Evolutionary conservation across 2,888 invertebrate genomes (phyloP), one percentile per base, ranked within the genome.

Genomic region (Pecten maximus): DNA sequence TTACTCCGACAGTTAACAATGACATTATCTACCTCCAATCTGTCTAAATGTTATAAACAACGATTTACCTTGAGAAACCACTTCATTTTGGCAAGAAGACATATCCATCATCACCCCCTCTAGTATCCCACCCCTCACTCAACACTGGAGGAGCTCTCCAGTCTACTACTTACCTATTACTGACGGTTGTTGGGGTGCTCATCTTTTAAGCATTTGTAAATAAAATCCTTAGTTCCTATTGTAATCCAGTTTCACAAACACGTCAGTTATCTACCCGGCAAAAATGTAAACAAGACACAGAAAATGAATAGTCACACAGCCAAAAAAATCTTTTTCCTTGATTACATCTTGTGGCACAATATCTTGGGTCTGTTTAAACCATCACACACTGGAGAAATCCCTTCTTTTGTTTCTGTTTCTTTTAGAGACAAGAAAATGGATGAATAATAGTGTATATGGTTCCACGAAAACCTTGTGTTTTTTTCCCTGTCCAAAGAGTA

Each of bases 181-280:
- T 35, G 35, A 74, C 28, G 4, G 74, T 74, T 74, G 35, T 35
- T 74, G 28, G 74, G 35, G 74, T 74, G 15, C 74, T 74, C 74
- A 74, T 74, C 74, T 74, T 74, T n/a, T 3, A 74, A 74, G 74
- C 74, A 74, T 74, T 74, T 74, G 74, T 74, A 35, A 74, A 74
- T 74, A 35, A 74, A 74, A 35, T 74, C 74, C 74, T 74, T 15
- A 74, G 74, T 4, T 28, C 35, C 35, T 74, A 35, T 23, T 74
- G 74, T 74, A 74, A 74, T 74, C 74, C 74, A 74, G 12, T 74
- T 74, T 74, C 74, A 74, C 60, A 74, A 74, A 74, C 74, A 74
- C 74, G 74, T 74, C 74, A 28, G 35, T 74, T 35, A 74, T 74
- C 74, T 12, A 74, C 74, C 74, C 28, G 74, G 74, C 35, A 74